Base-by-base conservation (phyloP, 2,888 invertebrate species). In the Crossocerus cetratus region DNA sequence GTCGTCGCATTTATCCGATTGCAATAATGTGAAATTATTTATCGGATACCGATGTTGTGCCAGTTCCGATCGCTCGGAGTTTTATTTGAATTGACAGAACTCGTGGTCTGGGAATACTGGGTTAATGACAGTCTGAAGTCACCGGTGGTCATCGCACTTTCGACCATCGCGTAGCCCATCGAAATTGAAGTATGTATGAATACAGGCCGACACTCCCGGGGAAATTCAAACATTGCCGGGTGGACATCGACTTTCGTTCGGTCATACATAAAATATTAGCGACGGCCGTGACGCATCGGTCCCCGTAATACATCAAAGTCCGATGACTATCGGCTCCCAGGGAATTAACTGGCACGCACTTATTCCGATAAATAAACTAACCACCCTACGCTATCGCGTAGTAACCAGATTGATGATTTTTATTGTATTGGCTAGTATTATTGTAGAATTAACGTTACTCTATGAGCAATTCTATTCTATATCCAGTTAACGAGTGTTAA, bases 171-270 rank as follows among this genome's bases (percentile, higher is more conserved):
- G 32, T 8, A 11, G 16, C 5, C 18, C 23, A 64, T 72, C 64
- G 58, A 67, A 67, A 67, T 56, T 11, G 53, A 44, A 22, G 61
- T 43, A 60, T 49, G 44, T 44, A 14, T 32, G 32, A 32, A 32
- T 32, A 32, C 8, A 32, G 32, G 32, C 8, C 32, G 11, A 32
- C 32, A 32, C 8, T 32, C 8, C 22, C 43, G 59, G 62, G 73
- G 62, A 73, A 77, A 77, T 77, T 77, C 73, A 73, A 77, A 77
- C 77, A 74, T 74, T 74, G 77, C 77, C 67, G 69, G 67, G 65
- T 69, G 43, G 22, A 18, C 66, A 60, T 69, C 66, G 60, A 56
- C 49, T 56, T 76, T 76, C 55, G 44, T 45, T 32, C 63, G 22
- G 59, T 76, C 69, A 74, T 77, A 68, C 77, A 77, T 77, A 77